These are phyloP conservation scores for Brachymystax lenok DNA, from an alignment of 2,797 vertebrate species.

Conservation along the genomic window DNA sequence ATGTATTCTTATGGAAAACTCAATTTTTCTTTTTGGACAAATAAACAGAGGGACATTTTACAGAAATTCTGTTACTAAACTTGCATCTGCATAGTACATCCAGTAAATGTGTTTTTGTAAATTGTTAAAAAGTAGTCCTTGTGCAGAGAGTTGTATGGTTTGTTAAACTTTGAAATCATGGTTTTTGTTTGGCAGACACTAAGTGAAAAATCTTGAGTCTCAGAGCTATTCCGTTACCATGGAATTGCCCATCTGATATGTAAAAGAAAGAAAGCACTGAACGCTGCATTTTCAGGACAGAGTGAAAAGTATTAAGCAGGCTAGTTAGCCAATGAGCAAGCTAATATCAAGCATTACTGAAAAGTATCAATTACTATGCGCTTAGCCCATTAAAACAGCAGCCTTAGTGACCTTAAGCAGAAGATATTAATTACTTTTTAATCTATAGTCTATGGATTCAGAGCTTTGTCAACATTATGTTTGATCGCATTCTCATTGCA, in stretches of 20 bases:
- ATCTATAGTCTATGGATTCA: conserved; percentile 16
- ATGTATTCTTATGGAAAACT: no score
- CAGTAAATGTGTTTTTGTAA: no score
- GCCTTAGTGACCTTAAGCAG: conserved; percentile 30
- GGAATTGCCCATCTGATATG: background rate
- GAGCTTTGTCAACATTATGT: conserved; percentile 43
- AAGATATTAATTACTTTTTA: conserved; percentile 34
- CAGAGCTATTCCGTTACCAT: no score
- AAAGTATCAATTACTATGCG: conserved; percentile 22
- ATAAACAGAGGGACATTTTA: no score
- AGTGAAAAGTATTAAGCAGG: conserved; percentile 9
- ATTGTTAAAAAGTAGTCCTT: no score
- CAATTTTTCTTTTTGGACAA: no score
- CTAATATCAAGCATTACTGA: conserved; percentile 13
- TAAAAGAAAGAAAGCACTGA: background rate
- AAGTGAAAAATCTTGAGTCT: no score
- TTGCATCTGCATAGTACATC: no score
- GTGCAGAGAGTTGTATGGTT: no score
- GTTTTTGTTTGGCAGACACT: no score
- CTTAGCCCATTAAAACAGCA: conserved; percentile 36
- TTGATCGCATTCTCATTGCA: conserved; percentile 49
- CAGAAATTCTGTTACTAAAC: no score
- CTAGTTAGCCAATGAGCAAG: conserved; percentile 5
- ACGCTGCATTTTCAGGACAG: conserved; percentile 3
- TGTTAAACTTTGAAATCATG: no score